A percentile compares a stretch with the other conserved stretches of the same genome.
Evolutionary conservation across 2,888 invertebrate species (phyloP).

Genomic region (Aleiodes leptofemur): DNA sequence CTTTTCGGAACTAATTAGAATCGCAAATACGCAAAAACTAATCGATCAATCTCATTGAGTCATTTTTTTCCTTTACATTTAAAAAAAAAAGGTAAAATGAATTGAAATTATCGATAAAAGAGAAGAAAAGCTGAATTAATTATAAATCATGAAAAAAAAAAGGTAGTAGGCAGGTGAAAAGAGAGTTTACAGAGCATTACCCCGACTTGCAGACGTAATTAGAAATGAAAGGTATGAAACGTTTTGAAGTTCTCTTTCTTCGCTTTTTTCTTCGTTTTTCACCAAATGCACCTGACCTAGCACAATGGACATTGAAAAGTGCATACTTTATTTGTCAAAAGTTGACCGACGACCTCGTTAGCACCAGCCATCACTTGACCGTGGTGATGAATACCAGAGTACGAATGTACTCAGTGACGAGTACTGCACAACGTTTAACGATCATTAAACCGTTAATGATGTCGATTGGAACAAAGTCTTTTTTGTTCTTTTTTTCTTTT

Average conservation of each 20-base stretch:
- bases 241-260: constrained; percentile 3
- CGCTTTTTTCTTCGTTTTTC: too few species aligned
- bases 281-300: constrained; percentile 19
- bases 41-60: too few species aligned
- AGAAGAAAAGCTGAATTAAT: background rate
- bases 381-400: background rate
- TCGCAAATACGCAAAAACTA: too few species aligned
- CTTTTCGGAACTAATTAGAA: too few species aligned
- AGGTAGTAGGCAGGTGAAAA: background rate
- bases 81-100: too few species aligned
- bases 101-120: background rate
- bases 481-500: background rate
- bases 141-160: constrained; percentile 9
- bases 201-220: constrained; percentile 29
- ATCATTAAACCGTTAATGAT: constrained; percentile 24
- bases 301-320: constrained; percentile 28
- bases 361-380: constrained; percentile 6
- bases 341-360: constrained; percentile 32
- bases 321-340: constrained; percentile 30
- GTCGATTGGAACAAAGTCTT: constrained; percentile 5
- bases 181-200: constrained; percentile 26
- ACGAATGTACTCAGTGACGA: background rate
- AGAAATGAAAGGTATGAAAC: constrained; percentile 17
- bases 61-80: too few species aligned
- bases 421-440: constrained; percentile 10